A percentile compares a stretch with the other conserved stretches of the same genome.
Evolutionary conservation across 1,140 invertebrate genomes (phyloP).

Genomic region (Delia radicum): DNA sequence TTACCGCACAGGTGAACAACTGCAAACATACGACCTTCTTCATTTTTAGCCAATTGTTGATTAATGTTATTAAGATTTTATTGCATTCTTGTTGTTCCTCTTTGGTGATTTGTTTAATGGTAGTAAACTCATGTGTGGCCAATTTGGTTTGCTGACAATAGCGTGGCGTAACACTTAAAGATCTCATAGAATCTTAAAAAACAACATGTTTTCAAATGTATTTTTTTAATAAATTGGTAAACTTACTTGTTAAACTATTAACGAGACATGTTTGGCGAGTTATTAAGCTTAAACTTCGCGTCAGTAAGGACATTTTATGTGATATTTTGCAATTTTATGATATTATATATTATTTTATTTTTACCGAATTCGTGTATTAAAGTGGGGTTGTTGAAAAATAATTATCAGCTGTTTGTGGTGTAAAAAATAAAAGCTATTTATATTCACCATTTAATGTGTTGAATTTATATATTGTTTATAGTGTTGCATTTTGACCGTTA

Average conservation of each 20-base stretch:
- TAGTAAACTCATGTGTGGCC: conserved; percentile 8
- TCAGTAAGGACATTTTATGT: conserved; percentile 26
- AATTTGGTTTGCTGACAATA: conserved; percentile 42
- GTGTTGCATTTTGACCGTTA: too few species aligned
- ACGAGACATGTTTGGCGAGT: conserved; percentile 13
- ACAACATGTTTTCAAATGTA: neutral
- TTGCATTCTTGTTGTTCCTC: conserved; percentile 40
- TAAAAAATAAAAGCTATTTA: neutral
- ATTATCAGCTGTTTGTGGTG: neutral
- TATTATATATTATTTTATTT: too few species aligned
- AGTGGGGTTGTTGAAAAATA: neutral
- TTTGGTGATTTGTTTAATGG: conserved; percentile 19
- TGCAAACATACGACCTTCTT: conserved; percentile 79
- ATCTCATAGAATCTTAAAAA: conserved; percentile 39
- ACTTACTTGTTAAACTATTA: conserved; percentile 28
- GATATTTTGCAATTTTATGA: neutral
- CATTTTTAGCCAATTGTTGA: conserved; percentile 58
- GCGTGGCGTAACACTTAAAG: conserved; percentile 38
- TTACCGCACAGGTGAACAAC: conserved; percentile 79
- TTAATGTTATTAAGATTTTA: conserved; percentile 62
- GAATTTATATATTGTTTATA: too few species aligned
- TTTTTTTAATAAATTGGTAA: neutral
- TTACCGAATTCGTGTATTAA: too few species aligned
- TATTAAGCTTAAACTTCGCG: neutral
- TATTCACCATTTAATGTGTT: neutral